Evolutionary conservation across 35 echinoderm and acorn worm genomes (phyloP).

Genomic region (Ophiothrix spiculata): DNA sequence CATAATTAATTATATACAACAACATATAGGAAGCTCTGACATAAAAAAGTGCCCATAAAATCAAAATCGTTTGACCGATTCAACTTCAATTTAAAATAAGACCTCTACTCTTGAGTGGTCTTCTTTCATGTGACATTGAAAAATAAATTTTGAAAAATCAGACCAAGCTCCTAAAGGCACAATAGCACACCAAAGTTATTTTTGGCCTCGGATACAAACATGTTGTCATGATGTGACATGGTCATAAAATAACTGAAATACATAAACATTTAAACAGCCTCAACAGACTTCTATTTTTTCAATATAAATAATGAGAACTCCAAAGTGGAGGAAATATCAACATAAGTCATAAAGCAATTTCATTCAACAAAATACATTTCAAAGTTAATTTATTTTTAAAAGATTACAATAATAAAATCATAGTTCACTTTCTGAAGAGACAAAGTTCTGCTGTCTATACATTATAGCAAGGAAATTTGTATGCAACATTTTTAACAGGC

Average conservation of each 20-base stretch:
- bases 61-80: too few relatives aligned
- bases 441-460: neutral
- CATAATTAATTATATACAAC: too few relatives aligned
- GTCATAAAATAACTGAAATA: conserved; percentile 14
- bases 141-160: too few relatives aligned
- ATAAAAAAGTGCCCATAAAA: too few relatives aligned
- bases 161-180: too few relatives aligned
- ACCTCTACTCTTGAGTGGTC: too few relatives aligned
- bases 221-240: neutral
- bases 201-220: neutral
- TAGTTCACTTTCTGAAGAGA: neutral
- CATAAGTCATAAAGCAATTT: conserved; percentile 5
- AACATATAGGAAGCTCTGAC: too few relatives aligned
- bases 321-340: neutral
- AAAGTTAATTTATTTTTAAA: neutral
- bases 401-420: conserved; percentile 16
- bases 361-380: conserved; percentile 7
- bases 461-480: neutral
- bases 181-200: neutral
- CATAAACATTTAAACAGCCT: conserved; percentile 6
- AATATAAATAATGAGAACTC: conserved; percentile 7
- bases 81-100: too few relatives aligned
- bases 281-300: conserved; percentile 5
- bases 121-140: too few relatives aligned
- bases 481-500: neutral